Conservation (phyloP, 2,113 vertebrate species). For the Ameiurus melas region DNA sequence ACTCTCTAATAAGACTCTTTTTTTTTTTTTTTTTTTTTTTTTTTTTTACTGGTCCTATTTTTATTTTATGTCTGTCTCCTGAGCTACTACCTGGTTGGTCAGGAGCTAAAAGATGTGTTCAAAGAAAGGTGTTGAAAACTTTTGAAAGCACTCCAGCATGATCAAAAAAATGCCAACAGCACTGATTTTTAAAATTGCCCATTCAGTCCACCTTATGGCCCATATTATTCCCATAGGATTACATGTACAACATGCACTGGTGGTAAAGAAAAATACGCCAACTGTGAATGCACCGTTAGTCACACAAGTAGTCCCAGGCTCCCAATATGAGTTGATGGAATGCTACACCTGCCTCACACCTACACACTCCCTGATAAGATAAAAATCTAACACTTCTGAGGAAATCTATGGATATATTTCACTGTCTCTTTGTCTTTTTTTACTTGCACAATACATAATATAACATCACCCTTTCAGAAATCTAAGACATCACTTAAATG, state of each 20-base stretch:
- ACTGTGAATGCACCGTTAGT: conserved; percentile 21
- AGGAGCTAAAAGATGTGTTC: conserved; percentile 1
- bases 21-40: conserved; percentile 39
- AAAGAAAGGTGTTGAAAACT: not conserved
- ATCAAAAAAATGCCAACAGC: not conserved
- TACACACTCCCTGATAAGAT: conserved; percentile 14
- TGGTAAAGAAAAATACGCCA: not conserved
- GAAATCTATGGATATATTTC: conserved; percentile 22
- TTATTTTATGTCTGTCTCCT: not conserved
- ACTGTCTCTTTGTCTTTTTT: not conserved
- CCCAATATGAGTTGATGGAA: conserved; percentile 18
- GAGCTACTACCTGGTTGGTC: not conserved
- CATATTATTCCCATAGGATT: conserved; percentile 15
- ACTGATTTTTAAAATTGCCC: not conserved
- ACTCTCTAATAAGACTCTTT: not conserved
- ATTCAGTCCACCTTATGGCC: not conserved
- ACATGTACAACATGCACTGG: not conserved
- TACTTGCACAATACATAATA: conserved; percentile 20
- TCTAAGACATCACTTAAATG: conserved; percentile 23
- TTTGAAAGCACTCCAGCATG: not conserved
- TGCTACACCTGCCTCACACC: conserved; percentile 42
- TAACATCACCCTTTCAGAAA: conserved; percentile 35
- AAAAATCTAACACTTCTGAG: conserved; percentile 21
- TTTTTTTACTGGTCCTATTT: not conserved
- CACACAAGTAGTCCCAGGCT: conserved; percentile 43